Base-by-base conservation (phyloP, 2,113 vertebrate species). In the Tupaia tana region DNA sequence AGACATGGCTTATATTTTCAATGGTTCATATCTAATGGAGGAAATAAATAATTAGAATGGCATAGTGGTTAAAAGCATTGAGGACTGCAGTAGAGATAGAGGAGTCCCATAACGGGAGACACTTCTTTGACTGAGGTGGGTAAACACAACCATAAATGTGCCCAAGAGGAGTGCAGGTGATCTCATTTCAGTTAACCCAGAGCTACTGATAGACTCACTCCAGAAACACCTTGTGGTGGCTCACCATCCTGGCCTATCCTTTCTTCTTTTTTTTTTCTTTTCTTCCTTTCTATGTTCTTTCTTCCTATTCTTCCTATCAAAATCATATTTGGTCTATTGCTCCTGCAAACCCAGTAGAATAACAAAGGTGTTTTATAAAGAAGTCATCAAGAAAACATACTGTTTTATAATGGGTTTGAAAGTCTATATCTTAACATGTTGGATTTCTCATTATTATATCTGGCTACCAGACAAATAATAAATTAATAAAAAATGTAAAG, bases 401-500 rank as follows among this genome's bases (percentile, higher is more conserved):
- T 64, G 25, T 69, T 91, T 93, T 34, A 19, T n/a, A 93, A 74
- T 54, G 24, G 52, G 61, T 84, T 75, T 31, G 8, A 85, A 70
- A 25, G 25, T 64, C 43, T 43, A 18, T 89, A 64, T 52, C 56
- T 93, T 63, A 58, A 82, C 3, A 34, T 7, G 43, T 16, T 90
- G 64, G 63, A 94, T 67, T 86, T 80, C 61, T 74, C 82, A 79
- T 52, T 52, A 84, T 31, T 56, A 6, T 58, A 11, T 79, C 86
- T 52, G 9, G 12, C 16, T 92, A 90, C 54, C 75, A 83, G 56
- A 31, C 52, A 75, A 88, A 86, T 82, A 75, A 59, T 67, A 86
- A 78, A 54, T 82, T 86, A 64, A 83, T 71, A 66, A 77, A 85
- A 94, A 69, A 27, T n/a, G 31, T 16, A 59, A 91, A 82, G 56